These are phyloP conservation scores for Neosalanx taihuensis DNA, from an alignment of 2,797 vertebrate species.

Conservation along the genomic window DNA sequence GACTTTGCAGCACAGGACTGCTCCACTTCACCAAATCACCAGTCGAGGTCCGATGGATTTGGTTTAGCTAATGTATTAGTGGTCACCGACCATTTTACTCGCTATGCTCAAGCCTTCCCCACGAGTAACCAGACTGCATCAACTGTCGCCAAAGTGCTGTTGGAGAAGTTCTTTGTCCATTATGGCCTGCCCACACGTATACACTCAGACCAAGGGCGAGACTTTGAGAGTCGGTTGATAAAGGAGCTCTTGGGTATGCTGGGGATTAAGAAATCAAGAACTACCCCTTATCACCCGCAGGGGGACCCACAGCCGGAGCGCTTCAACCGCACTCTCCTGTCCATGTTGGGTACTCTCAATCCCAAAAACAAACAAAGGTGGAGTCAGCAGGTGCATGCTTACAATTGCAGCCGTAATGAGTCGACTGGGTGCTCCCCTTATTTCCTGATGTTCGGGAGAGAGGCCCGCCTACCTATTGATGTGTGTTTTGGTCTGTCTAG, in stretches of 20 bases:
- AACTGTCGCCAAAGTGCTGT: conserved; percentile 12
- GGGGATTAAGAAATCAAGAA: conserved; percentile 6
- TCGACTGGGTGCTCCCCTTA: conserved; percentile 4
- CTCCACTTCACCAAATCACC: conserved; percentile 16
- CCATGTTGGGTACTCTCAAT: conserved; percentile 14
- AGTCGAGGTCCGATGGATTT: conserved; percentile 20
- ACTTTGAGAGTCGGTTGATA: conserved; percentile 13
- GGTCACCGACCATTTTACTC: conserved; percentile 23
- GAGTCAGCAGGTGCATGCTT: conserved; percentile 17
- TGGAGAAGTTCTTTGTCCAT: conserved; percentile 22
- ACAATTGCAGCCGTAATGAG: conserved; percentile 14
- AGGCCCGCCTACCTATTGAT: conserved; percentile 15
- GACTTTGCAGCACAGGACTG: background rate
- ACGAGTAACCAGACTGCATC: conserved; percentile 10
- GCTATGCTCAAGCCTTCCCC: conserved; percentile 22
- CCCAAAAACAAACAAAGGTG: conserved; percentile 6
- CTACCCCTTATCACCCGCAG: conserved; percentile 20
- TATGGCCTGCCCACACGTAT: conserved; percentile 24
- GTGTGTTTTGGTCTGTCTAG: conserved; percentile 1
- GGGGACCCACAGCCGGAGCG: conserved; percentile 28
- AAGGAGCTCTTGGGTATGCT: conserved; percentile 10
- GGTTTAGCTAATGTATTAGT: conserved; percentile 26
- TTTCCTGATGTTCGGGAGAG: conserved; percentile 14
- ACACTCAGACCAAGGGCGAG: conserved; percentile 23
- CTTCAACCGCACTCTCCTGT: conserved; percentile 25